These are phyloP conservation scores for Tinamus major DNA, from an alignment of 2,797 vertebrate species.

Conservation along the genomic window DNA sequence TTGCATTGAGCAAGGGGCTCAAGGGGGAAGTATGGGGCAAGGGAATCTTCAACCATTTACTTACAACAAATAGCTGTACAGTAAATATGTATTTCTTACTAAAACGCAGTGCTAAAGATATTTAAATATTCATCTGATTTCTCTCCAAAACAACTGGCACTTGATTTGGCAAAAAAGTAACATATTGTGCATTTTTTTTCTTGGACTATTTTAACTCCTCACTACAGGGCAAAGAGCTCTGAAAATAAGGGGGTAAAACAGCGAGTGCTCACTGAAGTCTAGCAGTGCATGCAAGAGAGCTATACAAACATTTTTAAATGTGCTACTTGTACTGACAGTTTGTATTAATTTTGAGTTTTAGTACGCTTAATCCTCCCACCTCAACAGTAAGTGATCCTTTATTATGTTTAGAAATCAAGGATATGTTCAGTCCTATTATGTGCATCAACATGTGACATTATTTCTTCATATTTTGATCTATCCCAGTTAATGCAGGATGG, in stretches of 20 bases:
- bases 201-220: neutral
- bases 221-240: neutral
- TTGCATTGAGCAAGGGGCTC: neutral
- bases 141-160: neutral
- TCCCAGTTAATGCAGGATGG: neutral
- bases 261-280: rapidly evolving
- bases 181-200: neutral
- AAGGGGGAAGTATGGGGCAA: neutral
- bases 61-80: neutral
- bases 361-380: neutral
- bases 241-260: neutral
- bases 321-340: neutral
- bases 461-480: neutral
- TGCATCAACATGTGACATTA: neutral
- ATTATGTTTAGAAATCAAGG: neutral
- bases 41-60: neutral
- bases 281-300: neutral
- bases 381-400: neutral
- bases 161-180: neutral
- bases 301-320: rapidly evolving
- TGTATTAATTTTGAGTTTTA: rapidly evolving
- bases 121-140: rapidly evolving
- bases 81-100: neutral
- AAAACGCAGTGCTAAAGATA: neutral
- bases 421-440: neutral